Base-by-base conservation (phyloP, 2,113 vertebrate genomes). In the Trogon surrucura region DNA sequence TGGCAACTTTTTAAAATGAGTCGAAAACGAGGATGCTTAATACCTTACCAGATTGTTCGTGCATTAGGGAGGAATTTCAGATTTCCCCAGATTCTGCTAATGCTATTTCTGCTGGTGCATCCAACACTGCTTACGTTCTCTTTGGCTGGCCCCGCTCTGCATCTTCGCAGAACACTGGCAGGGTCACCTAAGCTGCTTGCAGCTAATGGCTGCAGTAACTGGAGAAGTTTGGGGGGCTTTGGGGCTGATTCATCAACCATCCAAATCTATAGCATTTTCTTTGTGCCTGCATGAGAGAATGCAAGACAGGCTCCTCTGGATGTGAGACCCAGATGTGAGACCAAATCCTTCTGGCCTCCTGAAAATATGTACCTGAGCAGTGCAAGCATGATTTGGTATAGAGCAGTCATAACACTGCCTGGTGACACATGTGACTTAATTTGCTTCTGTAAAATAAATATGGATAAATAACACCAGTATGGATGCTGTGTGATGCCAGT, bases 21-120 rank as follows among this genome's bases (percentile, higher is more conserved):
- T 70, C 0, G 4, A 78, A 88, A 80, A 8, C 2, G 17, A 50
- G 23, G 13, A 17, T 74, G 44, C 51, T 73, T 77, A 74, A 22
- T 88, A 67, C 30, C 23, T 73, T 58, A 60, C 26, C 0, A 10
- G 44, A 22, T 48, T 78, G 56, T 7, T 66, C 32, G 66, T 80
- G 30, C 44, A 27, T 90, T 78, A 81, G 80, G 83, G 96, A 97
- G 95, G 96, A 90, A 96, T 97, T 97, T 96, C 93, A 97, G 84
- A 96, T 96, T 97, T 97, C 80, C 50, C 45, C 30, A 6, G 41
- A 72, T 94, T 93, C 80, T 97, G 96, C 93, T 88, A 72, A 94
- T 97, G 89, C 74, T 96, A 17, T 97, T 95, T 92, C 89, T 97
- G 96, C 90, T 95, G 95, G 61, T 93, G 86, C 80, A 91, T 96